Evolutionary conservation across 1,140 invertebrate genomes (phyloP).

Genomic region (Diploscapter pachys): DNA sequence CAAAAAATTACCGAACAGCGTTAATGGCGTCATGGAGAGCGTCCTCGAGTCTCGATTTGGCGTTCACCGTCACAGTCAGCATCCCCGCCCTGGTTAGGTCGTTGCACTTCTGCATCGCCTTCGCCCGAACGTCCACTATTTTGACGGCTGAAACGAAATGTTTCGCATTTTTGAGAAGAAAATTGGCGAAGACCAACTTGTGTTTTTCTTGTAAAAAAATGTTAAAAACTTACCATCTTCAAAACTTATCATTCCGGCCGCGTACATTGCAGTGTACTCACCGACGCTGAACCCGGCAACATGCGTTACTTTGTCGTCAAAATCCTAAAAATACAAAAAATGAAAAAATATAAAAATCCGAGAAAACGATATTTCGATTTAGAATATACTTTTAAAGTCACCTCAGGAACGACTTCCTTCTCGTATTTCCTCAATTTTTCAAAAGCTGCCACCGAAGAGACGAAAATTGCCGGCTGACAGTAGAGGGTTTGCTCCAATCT

Average conservation of each 20-base stretch:
- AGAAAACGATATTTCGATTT: no score
- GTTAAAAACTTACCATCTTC: constrained; percentile 69
- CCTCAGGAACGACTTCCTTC: constrained; percentile 51
- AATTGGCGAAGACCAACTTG: no score
- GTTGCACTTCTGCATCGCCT: constrained; percentile 81
- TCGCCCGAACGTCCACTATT: constrained; percentile 73
- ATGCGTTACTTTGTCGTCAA: constrained; percentile 66
- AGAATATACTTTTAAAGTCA: not conserved
- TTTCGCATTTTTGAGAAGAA: no score
- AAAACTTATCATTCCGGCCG: constrained; percentile 77
- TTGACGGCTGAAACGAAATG: constrained; percentile 64
- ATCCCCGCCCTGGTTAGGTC: constrained; percentile 74
- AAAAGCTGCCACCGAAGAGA: constrained; percentile 81
- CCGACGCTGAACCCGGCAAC: constrained; percentile 91
- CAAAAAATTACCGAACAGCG: no score
- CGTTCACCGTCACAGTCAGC: constrained; percentile 68
- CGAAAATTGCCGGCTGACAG: constrained; percentile 82
- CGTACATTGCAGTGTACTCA: constrained; percentile 84
- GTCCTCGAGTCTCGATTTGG: constrained; percentile 56
- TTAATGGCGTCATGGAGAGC: constrained; percentile 44
- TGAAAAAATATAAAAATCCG: not conserved
- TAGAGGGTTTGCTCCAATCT: constrained; percentile 74
- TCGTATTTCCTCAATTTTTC: constrained; percentile 66
- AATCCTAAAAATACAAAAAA: constrained; percentile 45
- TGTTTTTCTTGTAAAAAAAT: not conserved